Evolutionary conservation across 1,140 invertebrate species (phyloP).

Genomic region (Drosophila kohkoa): DNA sequence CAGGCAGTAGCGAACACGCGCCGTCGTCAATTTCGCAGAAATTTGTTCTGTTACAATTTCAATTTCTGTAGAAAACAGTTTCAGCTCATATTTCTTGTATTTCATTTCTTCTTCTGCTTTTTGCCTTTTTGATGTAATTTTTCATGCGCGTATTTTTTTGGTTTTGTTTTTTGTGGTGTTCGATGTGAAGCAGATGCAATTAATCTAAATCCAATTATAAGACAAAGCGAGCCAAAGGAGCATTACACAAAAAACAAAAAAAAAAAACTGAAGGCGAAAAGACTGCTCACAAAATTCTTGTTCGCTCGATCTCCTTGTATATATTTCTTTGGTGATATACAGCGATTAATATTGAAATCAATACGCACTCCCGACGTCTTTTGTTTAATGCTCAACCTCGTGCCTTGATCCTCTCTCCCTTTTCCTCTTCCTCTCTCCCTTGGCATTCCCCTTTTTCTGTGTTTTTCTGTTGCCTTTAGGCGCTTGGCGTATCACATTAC

Average conservation of each 20-base stretch:
- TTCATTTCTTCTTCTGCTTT: slow-evolving; percentile 31
- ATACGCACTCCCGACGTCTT: slow-evolving; percentile 62
- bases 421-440: not conserved
- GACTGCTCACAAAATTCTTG: slow-evolving; percentile 1
- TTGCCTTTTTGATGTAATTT: slow-evolving; percentile 66
- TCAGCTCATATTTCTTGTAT: not conserved
- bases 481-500: slow-evolving; percentile 62
- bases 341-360: slow-evolving; percentile 76
- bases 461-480: slow-evolving; percentile 34
- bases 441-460: not conserved
- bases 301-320: slow-evolving; percentile 9
- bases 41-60: slow-evolving; percentile 53
- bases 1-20: slow-evolving; percentile 51
- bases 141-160: slow-evolving; percentile 54
- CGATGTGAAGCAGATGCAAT: slow-evolving; percentile 70
- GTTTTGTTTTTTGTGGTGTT: slow-evolving; percentile 1
- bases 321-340: slow-evolving; percentile 47
- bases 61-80: slow-evolving; percentile 61
- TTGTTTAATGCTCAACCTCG: slow-evolving; percentile 40
- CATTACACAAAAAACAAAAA: slow-evolving; percentile 55
- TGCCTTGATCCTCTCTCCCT: not conserved
- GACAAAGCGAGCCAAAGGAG: slow-evolving; percentile 64
- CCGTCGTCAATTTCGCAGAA: slow-evolving; percentile 60
- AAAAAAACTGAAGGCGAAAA: not conserved
- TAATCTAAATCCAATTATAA: slow-evolving; percentile 85